Evolutionary conservation across 2,888 invertebrate species (phyloP), one percentile per base, ranked within the genome.

Genomic region (Pseudococcus longispinus): DNA sequence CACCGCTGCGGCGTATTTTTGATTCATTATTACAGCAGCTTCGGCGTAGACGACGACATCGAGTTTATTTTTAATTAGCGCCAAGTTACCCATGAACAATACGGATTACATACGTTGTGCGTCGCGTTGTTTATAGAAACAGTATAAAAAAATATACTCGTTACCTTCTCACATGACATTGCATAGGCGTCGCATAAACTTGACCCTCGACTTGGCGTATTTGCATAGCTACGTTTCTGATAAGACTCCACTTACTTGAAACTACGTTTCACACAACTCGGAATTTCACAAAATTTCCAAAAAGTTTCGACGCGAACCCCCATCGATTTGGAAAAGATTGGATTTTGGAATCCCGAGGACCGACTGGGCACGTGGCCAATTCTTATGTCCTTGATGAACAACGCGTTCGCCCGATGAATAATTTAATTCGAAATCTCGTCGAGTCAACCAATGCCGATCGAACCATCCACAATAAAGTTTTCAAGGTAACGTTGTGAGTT

Each of bases 311-410:
- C 23, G 23, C 13, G 5, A 32, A 70, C 70, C 70, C 60, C 20
- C 60, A 11, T 8, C 2, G 23, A 9, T 20, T 60, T 23, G 0
- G 23, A n/a, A n/a, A n/a, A n/a, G 20, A 29, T 29, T 20, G 60
- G 60, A 11, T 11, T 60, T 15, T 1, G 4, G 5, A 29, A 29
- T 70, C 70, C 18, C 29, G 42, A 20, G 20, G 77, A 80, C 42
- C 77, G 18, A 32, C 74, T 20, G n/a, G 77, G 77, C 77, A 80
- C 42, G 77, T 80, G 77, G 77, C 77, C 77, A 80, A 80, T 74
- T 74, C 74, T 8, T 23, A 23, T 11, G 77, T 42, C 77, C 77
- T 80, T 80, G 77, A 11, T 42, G 42, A 37, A 20, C 29, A 70
- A 60, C 23, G 23, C 3, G 29, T 65, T 26, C 65, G 65, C 29